Percentiles rank a stretch among this genome's conserved stretches.
Conservation (phyloP, 2,113 vertebrate genomes). For the Piprites chloris region DNA sequence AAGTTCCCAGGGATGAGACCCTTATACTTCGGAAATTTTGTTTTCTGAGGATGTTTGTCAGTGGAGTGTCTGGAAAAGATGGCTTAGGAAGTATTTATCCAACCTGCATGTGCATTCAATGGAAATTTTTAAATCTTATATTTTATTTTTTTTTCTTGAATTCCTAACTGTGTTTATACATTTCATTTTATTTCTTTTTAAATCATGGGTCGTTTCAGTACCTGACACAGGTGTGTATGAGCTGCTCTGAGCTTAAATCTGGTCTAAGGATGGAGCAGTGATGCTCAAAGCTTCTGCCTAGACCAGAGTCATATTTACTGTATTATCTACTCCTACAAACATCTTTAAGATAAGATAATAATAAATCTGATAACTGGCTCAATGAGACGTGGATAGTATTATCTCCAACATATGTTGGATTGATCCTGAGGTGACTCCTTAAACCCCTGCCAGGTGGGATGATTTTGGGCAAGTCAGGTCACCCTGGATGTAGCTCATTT, state of each 20-base stretch:
- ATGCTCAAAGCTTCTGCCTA: background rate
- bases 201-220: background rate
- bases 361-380: background rate
- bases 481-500: background rate
- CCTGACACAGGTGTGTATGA: background rate
- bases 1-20: background rate
- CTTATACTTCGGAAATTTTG: background rate
- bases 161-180: accelerated
- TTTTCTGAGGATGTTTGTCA: background rate
- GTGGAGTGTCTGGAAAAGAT: background rate
- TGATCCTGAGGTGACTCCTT: background rate
- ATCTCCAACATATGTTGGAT: background rate
- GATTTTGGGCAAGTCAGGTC: background rate
- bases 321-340: background rate
- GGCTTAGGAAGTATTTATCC: background rate
- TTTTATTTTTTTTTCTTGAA: too few relatives aligned
- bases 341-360: background rate
- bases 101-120: background rate
- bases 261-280: background rate
- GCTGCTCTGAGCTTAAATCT: background rate
- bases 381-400: background rate
- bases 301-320: background rate
- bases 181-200: background rate
- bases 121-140: too few relatives aligned
- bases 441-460: background rate